phyloP scores from a whole-genome alignment of 1,140 invertebrate genomes.

The Caenorhabditis latens region DNA sequence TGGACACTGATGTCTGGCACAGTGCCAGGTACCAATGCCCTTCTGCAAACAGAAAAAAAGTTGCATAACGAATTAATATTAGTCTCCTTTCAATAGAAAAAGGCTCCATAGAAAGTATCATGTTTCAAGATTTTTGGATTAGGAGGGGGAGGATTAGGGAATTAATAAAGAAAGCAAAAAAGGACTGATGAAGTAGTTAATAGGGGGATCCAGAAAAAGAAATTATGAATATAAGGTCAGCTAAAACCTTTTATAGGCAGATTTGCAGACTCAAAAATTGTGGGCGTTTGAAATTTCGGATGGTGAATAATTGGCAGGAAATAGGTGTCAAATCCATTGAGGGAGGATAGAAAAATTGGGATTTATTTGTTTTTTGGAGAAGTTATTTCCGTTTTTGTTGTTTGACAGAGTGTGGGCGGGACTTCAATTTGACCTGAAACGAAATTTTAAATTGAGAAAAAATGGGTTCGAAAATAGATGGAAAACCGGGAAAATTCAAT shows the following conservation, averaged over 20 bases:
- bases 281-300: too few species aligned
- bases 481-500: neutral
- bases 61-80: slow-evolving; percentile 7
- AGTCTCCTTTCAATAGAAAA: neutral
- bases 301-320: too few species aligned
- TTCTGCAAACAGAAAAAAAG: slow-evolving; percentile 3
- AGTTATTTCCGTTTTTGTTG: too few species aligned
- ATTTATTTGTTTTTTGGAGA: too few species aligned
- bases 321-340: too few species aligned
- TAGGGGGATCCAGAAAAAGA: neutral
- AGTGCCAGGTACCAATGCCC: slow-evolving; percentile 10
- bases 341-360: too few species aligned
- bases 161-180: neutral
- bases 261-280: neutral
- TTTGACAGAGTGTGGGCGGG: too few species aligned
- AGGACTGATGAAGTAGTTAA: neutral
- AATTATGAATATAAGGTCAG: neutral
- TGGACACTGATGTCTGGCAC: neutral
- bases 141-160: neutral
- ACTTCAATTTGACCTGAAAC: too few species aligned
- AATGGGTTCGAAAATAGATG: neutral
- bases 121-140: neutral
- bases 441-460: neutral
- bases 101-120: neutral
- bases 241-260: neutral